A percentile compares a stretch with the other conserved stretches of the same genome.
These are phyloP conservation scores for Pituophis catenifer DNA, from an alignment of 2,113 vertebrate species.

Conservation along the genomic window DNA sequence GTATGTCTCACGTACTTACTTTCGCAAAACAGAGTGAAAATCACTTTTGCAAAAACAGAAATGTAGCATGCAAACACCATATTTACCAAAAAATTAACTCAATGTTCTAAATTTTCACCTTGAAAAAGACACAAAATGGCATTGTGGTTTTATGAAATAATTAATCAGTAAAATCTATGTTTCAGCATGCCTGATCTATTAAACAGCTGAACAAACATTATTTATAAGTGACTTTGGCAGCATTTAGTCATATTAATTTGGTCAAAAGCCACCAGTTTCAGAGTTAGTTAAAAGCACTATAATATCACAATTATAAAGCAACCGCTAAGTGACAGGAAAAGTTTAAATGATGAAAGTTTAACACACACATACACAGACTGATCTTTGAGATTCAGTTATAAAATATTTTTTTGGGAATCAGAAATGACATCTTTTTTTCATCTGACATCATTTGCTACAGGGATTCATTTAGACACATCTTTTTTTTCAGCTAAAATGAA, in stretches of 20 bases:
- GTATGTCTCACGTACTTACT: not conserved
- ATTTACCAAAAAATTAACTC: not conserved
- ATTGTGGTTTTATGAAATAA: not conserved
- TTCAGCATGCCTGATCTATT: not conserved
- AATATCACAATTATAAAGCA: not conserved
- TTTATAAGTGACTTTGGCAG: not conserved
- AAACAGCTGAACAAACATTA: not conserved
- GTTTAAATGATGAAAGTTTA: not conserved
- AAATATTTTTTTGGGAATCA: not conserved
- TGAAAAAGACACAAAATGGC: not conserved
- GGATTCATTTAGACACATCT: constrained; percentile 16
- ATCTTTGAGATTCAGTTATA: constrained; percentile 1
- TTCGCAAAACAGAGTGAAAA: not conserved
- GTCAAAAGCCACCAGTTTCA: not conserved
- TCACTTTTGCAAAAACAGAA: not conserved
- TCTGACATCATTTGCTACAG: constrained; percentile 13
- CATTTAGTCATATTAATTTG: not conserved
- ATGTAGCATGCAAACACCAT: not conserved
- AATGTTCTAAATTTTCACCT: not conserved
- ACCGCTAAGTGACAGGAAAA: not conserved
- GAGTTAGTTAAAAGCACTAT: not conserved
- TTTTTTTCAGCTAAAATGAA: constrained; percentile 24
- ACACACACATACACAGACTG: not conserved
- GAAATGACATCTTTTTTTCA: constrained; percentile 11
- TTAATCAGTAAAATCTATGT: not conserved